Conservation (phyloP, 1,140 invertebrate genomes). For the Ctenoplectra terminalis region DNA sequence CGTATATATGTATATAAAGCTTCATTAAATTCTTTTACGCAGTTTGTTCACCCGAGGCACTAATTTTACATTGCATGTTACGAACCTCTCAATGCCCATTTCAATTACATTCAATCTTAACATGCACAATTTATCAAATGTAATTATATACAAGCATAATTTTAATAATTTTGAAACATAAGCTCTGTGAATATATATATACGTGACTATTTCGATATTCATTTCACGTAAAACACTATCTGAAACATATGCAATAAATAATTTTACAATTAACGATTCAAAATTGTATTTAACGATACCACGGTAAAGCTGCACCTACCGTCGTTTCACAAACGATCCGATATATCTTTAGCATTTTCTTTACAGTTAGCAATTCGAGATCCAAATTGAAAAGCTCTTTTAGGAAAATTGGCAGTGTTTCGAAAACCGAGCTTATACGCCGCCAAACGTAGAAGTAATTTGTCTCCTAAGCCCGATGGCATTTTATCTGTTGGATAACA, state of each 20-base stretch:
- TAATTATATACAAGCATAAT: background rate
- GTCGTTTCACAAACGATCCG: constrained; percentile 79
- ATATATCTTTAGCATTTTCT: constrained; percentile 93
- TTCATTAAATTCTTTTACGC: background rate
- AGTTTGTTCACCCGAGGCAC: background rate
- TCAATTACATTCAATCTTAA: background rate
- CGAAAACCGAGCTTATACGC: constrained; percentile 89
- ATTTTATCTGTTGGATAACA: constrained; percentile 86
- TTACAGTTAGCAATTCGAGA: constrained; percentile 96
- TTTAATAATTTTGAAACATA: background rate
- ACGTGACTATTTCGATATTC: background rate
- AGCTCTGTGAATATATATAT: no score
- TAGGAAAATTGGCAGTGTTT: constrained; percentile 88
- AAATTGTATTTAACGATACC: background rate
- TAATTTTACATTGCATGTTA: background rate
- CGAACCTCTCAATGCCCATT: constrained; percentile 1
- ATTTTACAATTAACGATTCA: background rate
- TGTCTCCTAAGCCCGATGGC: constrained; percentile 94
- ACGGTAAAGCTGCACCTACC: constrained; percentile 12
- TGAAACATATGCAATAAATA: background rate
- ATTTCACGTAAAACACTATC: background rate
- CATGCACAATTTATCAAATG: background rate
- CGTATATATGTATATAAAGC: background rate
- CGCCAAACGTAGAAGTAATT: constrained; percentile 92
- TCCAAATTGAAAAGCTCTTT: constrained; percentile 99